A percentile compares a stretch with the other conserved stretches of the same genome.
Conservation (phyloP, 92 coral and sea anemone genomes). For the Paramuricea clavata region DNA sequence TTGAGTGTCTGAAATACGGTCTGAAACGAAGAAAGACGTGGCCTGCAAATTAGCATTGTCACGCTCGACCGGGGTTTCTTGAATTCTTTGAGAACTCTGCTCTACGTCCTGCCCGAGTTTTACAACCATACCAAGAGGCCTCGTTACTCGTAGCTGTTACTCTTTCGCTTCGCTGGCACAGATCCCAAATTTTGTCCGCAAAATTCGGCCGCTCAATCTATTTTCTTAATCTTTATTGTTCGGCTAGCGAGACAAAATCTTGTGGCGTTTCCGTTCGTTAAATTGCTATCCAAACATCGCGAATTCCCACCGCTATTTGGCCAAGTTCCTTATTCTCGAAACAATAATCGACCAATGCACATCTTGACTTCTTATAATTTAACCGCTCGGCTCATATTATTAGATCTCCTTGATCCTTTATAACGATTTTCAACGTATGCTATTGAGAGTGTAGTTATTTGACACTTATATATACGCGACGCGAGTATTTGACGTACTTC, state of each 20-base stretch:
- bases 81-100: neutral
- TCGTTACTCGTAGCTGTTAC: neutral
- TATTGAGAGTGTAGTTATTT: neutral
- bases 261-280: conserved; percentile 17
- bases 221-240: neutral
- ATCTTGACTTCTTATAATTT: neutral
- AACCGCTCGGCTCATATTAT: neutral
- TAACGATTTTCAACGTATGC: neutral
- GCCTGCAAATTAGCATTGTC: conserved; percentile 6
- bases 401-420: neutral
- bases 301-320: conserved; percentile 16
- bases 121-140: neutral
- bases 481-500: neutral
- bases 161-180: neutral
- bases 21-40: neutral
- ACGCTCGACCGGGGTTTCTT: neutral
- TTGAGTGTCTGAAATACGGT: neutral
- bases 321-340: neutral
- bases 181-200: neutral
- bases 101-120: neutral
- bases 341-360: neutral
- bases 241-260: neutral
- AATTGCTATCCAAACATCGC: conserved; percentile 27
- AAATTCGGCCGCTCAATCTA: neutral
- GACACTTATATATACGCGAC: neutral